A percentile compares a stretch with the other conserved stretches of the same genome.
Conservation (phyloP, 2,113 vertebrate genomes). For the Ctenodactylus gundi region DNA sequence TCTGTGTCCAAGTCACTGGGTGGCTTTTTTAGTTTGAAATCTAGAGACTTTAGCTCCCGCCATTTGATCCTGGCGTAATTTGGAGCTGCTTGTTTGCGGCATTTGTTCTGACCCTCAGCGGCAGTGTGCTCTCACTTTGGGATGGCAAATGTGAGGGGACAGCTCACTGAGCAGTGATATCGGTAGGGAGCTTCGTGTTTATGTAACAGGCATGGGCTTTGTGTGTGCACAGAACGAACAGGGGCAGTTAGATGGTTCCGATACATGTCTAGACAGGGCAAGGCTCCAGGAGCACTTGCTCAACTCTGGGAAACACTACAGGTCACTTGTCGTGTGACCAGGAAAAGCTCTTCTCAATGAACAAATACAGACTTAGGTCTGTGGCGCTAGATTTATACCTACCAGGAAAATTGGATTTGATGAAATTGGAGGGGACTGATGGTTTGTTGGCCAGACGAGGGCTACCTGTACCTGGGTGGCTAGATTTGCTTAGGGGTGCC, state of each 20-base stretch:
- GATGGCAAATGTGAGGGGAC: conserved; percentile 61
- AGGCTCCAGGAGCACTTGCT: conserved; percentile 43
- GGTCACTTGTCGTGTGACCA: conserved; percentile 18
- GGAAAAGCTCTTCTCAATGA: conserved; percentile 19
- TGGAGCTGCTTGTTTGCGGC: not conserved
- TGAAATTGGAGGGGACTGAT: conserved; percentile 19
- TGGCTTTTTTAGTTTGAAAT: not conserved
- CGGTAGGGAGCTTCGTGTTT: conserved; percentile 37
- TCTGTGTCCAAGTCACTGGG: conserved; percentile 12
- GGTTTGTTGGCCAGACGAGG: not conserved
- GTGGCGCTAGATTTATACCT: conserved; percentile 1
- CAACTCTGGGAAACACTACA: conserved; percentile 60
- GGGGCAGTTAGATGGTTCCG: conserved; percentile 46
- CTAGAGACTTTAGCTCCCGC: not conserved
- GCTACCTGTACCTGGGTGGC: not conserved
- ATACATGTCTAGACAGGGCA: conserved; percentile 64
- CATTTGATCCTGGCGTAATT: not conserved
- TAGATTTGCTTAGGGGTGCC: not conserved
- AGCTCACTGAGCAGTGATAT: conserved; percentile 62
- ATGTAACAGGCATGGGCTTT: conserved; percentile 22
- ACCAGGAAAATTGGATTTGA: conserved; percentile 35
- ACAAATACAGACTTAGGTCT: conserved; percentile 31
- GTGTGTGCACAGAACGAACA: conserved; percentile 39
- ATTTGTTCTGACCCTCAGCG: not conserved
- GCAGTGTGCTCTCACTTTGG: not conserved